phyloP scores from a whole-genome alignment of 2,113 vertebrate genomes.

The Corvus cornix region DNA sequence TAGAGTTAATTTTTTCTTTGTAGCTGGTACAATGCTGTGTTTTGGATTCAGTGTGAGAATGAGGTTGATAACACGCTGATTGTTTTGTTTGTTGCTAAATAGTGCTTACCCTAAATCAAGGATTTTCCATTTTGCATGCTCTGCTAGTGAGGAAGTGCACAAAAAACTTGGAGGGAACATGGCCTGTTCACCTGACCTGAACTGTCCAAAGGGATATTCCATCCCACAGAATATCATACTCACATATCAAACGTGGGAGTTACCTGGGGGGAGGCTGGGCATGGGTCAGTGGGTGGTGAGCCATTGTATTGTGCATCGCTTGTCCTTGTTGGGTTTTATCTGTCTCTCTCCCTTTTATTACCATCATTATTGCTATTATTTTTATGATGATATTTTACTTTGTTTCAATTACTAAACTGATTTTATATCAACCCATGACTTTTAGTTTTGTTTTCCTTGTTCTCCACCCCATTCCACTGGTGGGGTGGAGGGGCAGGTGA shows the following conservation, averaged over 20 bases:
- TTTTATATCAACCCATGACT: not conserved
- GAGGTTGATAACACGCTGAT: too few relatives aligned
- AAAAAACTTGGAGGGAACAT: not conserved
- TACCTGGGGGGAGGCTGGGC: not conserved
- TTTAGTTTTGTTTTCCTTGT: not conserved
- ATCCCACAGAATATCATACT: not conserved
- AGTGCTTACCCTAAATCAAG: not conserved
- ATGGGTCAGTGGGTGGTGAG: not conserved
- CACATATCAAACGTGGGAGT: not conserved
- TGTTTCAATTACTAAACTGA: not conserved
- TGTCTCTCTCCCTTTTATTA: not conserved
- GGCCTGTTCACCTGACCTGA: not conserved
- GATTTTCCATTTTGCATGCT: not conserved
- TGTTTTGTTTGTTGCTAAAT: not conserved
- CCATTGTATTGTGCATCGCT: not conserved
- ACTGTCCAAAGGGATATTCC: not conserved
- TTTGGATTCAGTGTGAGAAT: not conserved
- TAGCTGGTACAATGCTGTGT: not conserved
- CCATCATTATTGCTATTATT: not conserved
- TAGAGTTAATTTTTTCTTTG: not conserved
- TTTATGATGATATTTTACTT: not conserved
- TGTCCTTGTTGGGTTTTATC: not conserved
- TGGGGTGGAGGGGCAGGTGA: not conserved
- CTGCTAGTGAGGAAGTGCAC: not conserved
- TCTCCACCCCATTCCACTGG: not conserved